These are phyloP conservation scores for Dipodomys spectabilis DNA, from an alignment of 2,113 vertebrate species.

Conservation along the genomic window DNA sequence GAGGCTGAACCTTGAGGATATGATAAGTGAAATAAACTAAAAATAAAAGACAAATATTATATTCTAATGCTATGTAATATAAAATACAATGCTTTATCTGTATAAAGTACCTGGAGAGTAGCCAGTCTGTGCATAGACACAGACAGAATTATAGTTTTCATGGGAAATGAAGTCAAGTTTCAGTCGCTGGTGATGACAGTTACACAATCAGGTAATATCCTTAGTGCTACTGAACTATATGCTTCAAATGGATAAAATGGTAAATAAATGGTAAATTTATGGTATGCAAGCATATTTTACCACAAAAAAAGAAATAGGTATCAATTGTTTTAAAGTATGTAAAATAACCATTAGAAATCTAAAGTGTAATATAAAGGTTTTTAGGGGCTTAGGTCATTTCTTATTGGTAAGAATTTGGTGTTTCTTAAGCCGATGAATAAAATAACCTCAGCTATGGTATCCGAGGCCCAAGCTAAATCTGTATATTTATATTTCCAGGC, in stretches of 20 bases:
- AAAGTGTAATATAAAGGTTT: slow-evolving; percentile 8
- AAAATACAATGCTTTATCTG: not conserved
- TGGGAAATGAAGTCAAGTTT: not conserved
- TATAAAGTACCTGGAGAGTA: not conserved
- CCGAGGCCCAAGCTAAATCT: no score
- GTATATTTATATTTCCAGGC: no score
- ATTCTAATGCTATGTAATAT: not conserved
- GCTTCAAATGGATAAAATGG: not conserved
- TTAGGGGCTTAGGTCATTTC: not conserved
- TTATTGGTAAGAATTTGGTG: not conserved
- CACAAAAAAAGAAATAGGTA: not conserved
- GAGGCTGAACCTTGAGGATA: not conserved
- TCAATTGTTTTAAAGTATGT: not conserved
- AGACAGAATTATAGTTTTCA: not conserved
- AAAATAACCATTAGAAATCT: slow-evolving; percentile 16
- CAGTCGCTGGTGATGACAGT: not conserved
- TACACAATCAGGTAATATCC: not conserved
- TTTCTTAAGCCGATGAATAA: not conserved
- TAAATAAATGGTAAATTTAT: not conserved
- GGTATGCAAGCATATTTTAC: not conserved
- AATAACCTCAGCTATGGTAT: not conserved
- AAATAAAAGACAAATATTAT: not conserved
- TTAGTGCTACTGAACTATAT: not conserved
- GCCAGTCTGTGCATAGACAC: not conserved
- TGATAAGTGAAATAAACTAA: slow-evolving; percentile 1